Percentiles rank a stretch among this genome's conserved stretches.
Evolutionary conservation across 1,140 invertebrate genomes (phyloP).

Genomic region (Macrobrachium rosenbergii): DNA sequence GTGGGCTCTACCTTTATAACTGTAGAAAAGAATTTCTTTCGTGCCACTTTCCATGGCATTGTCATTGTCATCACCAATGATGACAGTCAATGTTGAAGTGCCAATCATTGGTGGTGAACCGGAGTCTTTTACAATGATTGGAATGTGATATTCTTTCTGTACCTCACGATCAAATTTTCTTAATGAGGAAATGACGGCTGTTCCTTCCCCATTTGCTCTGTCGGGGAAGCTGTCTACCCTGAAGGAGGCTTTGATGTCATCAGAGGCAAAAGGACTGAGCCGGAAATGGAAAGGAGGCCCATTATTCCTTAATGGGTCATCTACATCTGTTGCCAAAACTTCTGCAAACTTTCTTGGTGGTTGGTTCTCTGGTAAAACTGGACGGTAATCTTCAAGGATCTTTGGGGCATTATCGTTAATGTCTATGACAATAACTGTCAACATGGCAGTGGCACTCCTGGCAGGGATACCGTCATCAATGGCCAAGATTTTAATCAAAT

Average conservation of each 20-base stretch:
- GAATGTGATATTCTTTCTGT: conserved; percentile 94
- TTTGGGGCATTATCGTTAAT: conserved; percentile 90
- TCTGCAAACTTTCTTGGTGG: conserved; percentile 91
- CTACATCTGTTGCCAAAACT: conserved; percentile 94
- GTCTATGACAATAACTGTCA: conserved; percentile 95
- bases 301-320: conserved; percentile 93
- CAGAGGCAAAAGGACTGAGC: conserved; percentile 91
- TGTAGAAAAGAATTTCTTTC: conserved; percentile 97
- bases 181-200: conserved; percentile 92
- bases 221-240: conserved; percentile 95
- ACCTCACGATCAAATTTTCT: conserved; percentile 94
- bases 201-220: conserved; percentile 94
- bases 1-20: conserved; percentile 79
- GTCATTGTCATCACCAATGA: conserved; percentile 95
- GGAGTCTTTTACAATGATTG: conserved; percentile 94
- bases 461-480: conserved; percentile 95
- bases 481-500: conserved; percentile 95
- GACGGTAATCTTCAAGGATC: conserved; percentile 85
- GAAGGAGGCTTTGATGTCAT: conserved; percentile 91
- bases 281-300: conserved; percentile 95
- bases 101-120: conserved; percentile 93
- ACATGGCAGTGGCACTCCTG: conserved; percentile 94
- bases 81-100: conserved; percentile 86
- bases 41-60: conserved; percentile 97
- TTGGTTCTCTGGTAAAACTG: conserved; percentile 91